A percentile compares a stretch with the other conserved stretches of the same genome.
Conservation (phyloP, 1,140 invertebrate species). For the Lucilia cuprina region DNA sequence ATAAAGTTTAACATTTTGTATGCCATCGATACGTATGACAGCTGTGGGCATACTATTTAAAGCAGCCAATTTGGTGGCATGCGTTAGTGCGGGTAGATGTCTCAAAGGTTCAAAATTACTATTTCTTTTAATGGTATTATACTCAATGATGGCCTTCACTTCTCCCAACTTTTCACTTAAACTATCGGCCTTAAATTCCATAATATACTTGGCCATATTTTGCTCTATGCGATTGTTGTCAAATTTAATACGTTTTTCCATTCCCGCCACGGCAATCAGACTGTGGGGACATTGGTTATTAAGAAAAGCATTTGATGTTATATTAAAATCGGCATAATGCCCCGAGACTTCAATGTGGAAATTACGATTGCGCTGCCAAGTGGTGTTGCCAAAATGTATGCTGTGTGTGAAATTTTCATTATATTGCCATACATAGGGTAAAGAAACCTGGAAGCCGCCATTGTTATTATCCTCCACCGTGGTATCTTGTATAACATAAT, state of each 20-base stretch:
- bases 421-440: slow-evolving; percentile 95
- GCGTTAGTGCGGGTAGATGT: neutral
- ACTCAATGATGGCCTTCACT: slow-evolving; percentile 79
- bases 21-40: slow-evolving; percentile 89
- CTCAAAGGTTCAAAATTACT: slow-evolving; percentile 48
- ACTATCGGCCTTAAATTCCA: slow-evolving; percentile 89
- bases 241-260: slow-evolving; percentile 95
- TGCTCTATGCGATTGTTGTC: slow-evolving; percentile 78
- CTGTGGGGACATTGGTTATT: slow-evolving; percentile 86
- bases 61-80: slow-evolving; percentile 29
- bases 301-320: slow-evolving; percentile 85
- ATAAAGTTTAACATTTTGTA: slow-evolving; percentile 91
- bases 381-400: slow-evolving; percentile 84
- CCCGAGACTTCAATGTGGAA: slow-evolving; percentile 88
- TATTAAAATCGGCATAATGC: slow-evolving; percentile 86
- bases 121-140: slow-evolving; percentile 83
- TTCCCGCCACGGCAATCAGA: slow-evolving; percentile 86
- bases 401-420: slow-evolving; percentile 94
- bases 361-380: slow-evolving; percentile 83
- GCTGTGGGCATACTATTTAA: slow-evolving; percentile 71
- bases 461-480: slow-evolving; percentile 83
- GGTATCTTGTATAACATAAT: slow-evolving; percentile 89
- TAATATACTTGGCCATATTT: slow-evolving; percentile 86
- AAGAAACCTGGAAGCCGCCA: slow-evolving; percentile 82
- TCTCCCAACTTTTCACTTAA: slow-evolving; percentile 92